Evolutionary conservation across 2,113 vertebrate genomes (phyloP).

Genomic region (Paramormyrops kingsleyae): DNA sequence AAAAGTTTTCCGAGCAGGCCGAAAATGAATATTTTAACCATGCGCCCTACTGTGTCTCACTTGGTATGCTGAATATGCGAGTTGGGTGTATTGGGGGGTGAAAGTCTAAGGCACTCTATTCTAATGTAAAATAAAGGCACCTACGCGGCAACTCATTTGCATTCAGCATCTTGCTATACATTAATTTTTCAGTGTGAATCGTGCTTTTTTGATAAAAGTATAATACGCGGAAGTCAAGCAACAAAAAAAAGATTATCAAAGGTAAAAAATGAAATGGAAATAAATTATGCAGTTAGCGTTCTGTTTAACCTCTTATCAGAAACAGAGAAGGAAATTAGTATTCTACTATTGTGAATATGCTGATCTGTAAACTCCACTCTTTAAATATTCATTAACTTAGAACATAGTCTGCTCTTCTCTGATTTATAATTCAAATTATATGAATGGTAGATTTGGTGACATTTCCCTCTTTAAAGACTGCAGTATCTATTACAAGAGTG

Average conservation of each 20-base stretch:
- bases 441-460: constrained; percentile 67
- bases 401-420: constrained; percentile 59
- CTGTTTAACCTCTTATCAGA: constrained; percentile 67
- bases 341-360: constrained; percentile 68
- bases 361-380: constrained; percentile 66
- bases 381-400: constrained; percentile 71
- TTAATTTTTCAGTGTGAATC: constrained; percentile 42
- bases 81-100: constrained; percentile 10
- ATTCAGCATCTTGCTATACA: constrained; percentile 35
- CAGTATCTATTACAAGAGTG: constrained; percentile 38
- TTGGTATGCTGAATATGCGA: constrained; percentile 25
- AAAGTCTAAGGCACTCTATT: constrained; percentile 28
- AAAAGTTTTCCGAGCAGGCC: background rate
- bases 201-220: constrained; percentile 33
- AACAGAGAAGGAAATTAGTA: constrained; percentile 65
- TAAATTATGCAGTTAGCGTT: constrained; percentile 69
- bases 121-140: constrained; percentile 42
- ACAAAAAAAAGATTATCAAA: constrained; percentile 47
- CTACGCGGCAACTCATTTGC: constrained; percentile 44
- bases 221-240: constrained; percentile 41
- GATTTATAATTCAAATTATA: constrained; percentile 73
- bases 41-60: constrained; percentile 1
- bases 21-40: constrained; percentile 29
- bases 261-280: constrained; percentile 53
- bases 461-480: constrained; percentile 41